phyloP scores from a whole-genome alignment of 1,140 invertebrate species.

The Hypothenemus hampei region DNA sequence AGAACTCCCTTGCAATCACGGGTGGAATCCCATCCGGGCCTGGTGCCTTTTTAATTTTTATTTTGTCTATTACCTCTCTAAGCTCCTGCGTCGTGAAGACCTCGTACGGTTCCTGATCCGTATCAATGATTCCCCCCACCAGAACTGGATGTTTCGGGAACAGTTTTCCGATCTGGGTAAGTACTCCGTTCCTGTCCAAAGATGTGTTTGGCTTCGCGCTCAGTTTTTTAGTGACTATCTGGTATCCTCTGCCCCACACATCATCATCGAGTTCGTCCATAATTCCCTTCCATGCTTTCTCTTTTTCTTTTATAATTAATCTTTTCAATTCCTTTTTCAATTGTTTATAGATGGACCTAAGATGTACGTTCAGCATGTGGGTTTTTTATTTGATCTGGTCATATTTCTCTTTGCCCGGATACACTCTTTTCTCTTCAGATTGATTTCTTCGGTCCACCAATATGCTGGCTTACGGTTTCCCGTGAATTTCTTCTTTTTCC shows the following conservation, averaged over 20 bases:
- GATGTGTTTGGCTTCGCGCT: not conserved
- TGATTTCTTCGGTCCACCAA: too few species aligned
- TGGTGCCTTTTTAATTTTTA: slow-evolving; percentile 26
- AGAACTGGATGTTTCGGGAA: not conserved
- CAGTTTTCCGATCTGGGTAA: not conserved
- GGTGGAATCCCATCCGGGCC: slow-evolving; percentile 25
- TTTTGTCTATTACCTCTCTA: not conserved
- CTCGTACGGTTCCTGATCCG: not conserved
- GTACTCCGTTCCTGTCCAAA: not conserved
- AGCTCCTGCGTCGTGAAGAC: slow-evolving; percentile 15
- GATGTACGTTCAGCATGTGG: not conserved
- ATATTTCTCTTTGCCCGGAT: not conserved
- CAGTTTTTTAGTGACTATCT: slow-evolving; percentile 13
- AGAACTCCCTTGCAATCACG: slow-evolving; percentile 10
- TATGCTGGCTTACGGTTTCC: not conserved
- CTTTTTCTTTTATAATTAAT: slow-evolving; percentile 9
- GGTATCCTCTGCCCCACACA: slow-evolving; percentile 16
- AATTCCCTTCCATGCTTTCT: slow-evolving; percentile 3
- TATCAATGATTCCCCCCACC: not conserved
- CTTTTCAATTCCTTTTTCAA: slow-evolving; percentile 6
- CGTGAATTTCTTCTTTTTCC: not conserved
- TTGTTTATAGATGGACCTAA: slow-evolving; percentile 1
- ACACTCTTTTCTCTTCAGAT: too few species aligned
- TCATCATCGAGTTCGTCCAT: slow-evolving; percentile 21
- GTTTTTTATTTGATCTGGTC: not conserved